A percentile compares a stretch with the other conserved stretches of the same genome.
phyloP scores from a whole-genome alignment of 2,888 invertebrate species.

The Gisinianus flammeolus region DNA sequence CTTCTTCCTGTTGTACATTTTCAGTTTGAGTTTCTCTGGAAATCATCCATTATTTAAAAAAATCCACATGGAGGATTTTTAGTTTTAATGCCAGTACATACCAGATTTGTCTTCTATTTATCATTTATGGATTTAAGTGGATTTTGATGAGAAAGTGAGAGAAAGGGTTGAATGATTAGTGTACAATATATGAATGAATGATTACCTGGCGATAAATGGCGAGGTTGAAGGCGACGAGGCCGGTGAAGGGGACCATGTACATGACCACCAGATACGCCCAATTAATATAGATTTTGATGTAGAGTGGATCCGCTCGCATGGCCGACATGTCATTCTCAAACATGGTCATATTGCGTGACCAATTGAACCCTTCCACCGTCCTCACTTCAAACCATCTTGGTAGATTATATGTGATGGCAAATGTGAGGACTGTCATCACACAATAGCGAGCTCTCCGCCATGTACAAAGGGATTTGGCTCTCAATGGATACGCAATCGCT shows the following conservation, averaged over 20 bases:
- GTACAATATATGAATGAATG: too few relatives aligned
- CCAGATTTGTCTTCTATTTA: too few relatives aligned
- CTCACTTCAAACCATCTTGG: slow-evolving; percentile 64
- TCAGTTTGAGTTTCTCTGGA: too few relatives aligned
- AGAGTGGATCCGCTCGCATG: slow-evolving; percentile 73
- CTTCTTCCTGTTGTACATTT: too few relatives aligned
- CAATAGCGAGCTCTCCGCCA: slow-evolving; percentile 84
- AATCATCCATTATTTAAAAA: too few relatives aligned
- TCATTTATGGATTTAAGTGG: too few relatives aligned
- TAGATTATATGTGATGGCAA: slow-evolving; percentile 84
- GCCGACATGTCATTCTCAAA: slow-evolving; percentile 66
- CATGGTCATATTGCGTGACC: slow-evolving; percentile 54
- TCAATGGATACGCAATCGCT: slow-evolving; percentile 79
- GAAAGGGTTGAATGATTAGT: too few relatives aligned
- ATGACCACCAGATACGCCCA: slow-evolving; percentile 94
- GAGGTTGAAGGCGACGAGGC: slow-evolving; percentile 85
- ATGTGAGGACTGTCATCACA: slow-evolving; percentile 78
- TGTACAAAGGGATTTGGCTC: slow-evolving; percentile 88
- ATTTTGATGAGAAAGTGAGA: too few relatives aligned
- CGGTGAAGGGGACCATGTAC: slow-evolving; percentile 89
- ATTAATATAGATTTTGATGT: slow-evolving; percentile 86
- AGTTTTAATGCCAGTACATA: too few relatives aligned
- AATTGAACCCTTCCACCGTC: slow-evolving; percentile 41
- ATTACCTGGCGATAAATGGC: slow-evolving; percentile 86
- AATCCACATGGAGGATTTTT: too few relatives aligned